A percentile compares a stretch with the other conserved stretches of the same genome.
These are phyloP conservation scores for Platypus cylindrus DNA, from an alignment of 2,888 invertebrate genomes.

Conservation along the genomic window DNA sequence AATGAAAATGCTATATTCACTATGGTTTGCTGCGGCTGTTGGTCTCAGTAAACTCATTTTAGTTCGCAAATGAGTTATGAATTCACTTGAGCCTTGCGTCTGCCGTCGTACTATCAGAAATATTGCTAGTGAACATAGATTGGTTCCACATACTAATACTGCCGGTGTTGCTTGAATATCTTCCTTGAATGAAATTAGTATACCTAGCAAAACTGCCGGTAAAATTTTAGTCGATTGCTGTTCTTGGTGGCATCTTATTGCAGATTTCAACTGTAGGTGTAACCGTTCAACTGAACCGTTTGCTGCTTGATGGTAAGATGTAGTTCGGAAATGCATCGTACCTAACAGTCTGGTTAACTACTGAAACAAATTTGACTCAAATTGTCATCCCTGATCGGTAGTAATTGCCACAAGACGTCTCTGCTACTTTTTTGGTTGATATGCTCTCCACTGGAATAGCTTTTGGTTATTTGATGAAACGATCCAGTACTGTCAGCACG, in stretches of 20 bases:
- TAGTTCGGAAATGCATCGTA: slow-evolving; percentile 18
- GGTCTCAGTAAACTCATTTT: no score
- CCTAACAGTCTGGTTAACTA: slow-evolving; percentile 18
- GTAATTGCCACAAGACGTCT: slow-evolving; percentile 26
- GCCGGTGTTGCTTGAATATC: slow-evolving; percentile 7
- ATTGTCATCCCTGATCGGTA: slow-evolving; percentile 26
- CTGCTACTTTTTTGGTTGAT: slow-evolving; percentile 18
- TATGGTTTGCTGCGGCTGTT: no score
- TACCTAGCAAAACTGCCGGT: slow-evolving; percentile 6
- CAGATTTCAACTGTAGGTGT: slow-evolving; percentile 16
- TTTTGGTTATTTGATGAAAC: slow-evolving; percentile 11
- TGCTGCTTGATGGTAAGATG: slow-evolving; percentile 25
- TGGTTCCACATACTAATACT: slow-evolving; percentile 5
- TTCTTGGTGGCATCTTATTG: slow-evolving; percentile 9
- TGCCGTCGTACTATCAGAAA: no score
- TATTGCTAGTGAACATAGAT: slow-evolving; percentile 4
- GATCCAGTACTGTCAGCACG: slow-evolving; percentile 9
- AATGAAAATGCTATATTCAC: no score
- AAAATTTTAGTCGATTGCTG: background rate
- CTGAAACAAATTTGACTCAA: slow-evolving; percentile 22
- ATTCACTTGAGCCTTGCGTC: no score
- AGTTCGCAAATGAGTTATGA: no score
- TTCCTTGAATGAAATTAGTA: slow-evolving; percentile 8
- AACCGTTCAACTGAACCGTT: slow-evolving; percentile 9
- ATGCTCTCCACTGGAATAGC: slow-evolving; percentile 9